Conservation (phyloP, 2,888 invertebrate species). For the Drosophila tripunctata region DNA sequence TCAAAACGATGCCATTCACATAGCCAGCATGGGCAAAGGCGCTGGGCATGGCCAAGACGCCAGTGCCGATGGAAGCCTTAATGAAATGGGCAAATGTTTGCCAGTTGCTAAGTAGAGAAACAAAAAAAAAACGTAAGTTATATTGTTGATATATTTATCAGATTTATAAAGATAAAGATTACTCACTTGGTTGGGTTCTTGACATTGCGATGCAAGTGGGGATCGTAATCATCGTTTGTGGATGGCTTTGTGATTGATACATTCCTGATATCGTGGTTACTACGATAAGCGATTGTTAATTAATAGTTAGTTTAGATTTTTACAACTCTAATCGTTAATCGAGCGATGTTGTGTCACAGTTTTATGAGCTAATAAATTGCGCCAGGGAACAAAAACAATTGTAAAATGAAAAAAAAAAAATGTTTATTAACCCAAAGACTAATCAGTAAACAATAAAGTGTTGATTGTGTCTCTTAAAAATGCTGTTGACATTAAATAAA, state of each 20-base stretch:
- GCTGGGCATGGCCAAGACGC: slow-evolving; percentile 97
- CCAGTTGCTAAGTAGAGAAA: slow-evolving; percentile 88
- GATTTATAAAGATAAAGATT: not conserved
- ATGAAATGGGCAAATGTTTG: slow-evolving; percentile 96
- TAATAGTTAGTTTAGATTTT: slow-evolving; percentile 35
- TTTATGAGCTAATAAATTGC: slow-evolving; percentile 40
- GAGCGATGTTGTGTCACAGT: slow-evolving; percentile 13
- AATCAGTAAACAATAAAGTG: slow-evolving; percentile 1
- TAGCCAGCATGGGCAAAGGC: slow-evolving; percentile 94
- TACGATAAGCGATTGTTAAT: slow-evolving; percentile 22
- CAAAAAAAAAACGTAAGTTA: not conserved
- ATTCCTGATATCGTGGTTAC: slow-evolving; percentile 47
- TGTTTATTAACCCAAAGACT: slow-evolving; percentile 11
- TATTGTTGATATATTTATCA: not conserved
- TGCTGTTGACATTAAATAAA: slow-evolving; percentile 12
- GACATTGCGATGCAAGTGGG: slow-evolving; percentile 90
- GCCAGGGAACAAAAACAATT: slow-evolving; percentile 38
- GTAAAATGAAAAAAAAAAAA: slow-evolving; percentile 27
- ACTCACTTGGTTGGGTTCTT: slow-evolving; percentile 90
- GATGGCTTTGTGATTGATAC: slow-evolving; percentile 37
- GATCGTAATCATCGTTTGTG: slow-evolving; percentile 87
- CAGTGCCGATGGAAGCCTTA: slow-evolving; percentile 98
- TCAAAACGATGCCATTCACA: slow-evolving; percentile 92
- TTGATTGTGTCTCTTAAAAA: slow-evolving; percentile 15
- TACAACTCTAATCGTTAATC: slow-evolving; percentile 26